Evolutionary conservation across 1,140 invertebrate species (phyloP).

Genomic region (Tenebrio molitor): DNA sequence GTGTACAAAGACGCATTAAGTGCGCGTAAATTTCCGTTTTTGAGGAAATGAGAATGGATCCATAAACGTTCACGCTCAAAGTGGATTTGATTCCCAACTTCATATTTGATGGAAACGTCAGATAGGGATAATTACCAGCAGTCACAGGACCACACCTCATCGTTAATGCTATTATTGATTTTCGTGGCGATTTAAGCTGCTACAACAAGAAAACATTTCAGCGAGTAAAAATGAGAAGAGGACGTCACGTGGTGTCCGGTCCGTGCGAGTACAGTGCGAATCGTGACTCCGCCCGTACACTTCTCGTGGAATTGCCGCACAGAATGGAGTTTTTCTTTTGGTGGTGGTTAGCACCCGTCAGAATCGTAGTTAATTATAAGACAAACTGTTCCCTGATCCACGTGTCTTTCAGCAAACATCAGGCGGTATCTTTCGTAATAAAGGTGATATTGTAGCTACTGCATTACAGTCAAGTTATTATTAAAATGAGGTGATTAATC

Average conservation of each 20-base stretch:
- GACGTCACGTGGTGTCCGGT: no score
- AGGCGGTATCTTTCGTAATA: slow-evolving; percentile 52
- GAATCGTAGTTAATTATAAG: slow-evolving; percentile 49
- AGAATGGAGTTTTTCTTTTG: no score
- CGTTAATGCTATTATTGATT: slow-evolving; percentile 16
- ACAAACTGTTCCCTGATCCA: slow-evolving; percentile 51
- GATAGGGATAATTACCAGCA: slow-evolving; percentile 11
- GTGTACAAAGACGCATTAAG: neutral
- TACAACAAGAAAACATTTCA: no score
- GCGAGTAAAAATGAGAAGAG: neutral
- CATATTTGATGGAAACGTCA: slow-evolving; percentile 4
- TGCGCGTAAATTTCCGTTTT: neutral
- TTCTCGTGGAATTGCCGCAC: no score
- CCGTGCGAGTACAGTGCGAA: no score
- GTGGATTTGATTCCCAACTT: slow-evolving; percentile 1
- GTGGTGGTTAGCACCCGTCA: no score
- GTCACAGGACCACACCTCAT: slow-evolving; percentile 10
- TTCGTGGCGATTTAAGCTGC: neutral
- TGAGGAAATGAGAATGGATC: neutral
- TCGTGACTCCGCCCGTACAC: no score
- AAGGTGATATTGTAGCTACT: slow-evolving; percentile 58
- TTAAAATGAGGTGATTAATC: slow-evolving; percentile 58
- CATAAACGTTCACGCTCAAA: neutral
- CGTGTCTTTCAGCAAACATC: slow-evolving; percentile 52
- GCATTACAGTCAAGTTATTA: slow-evolving; percentile 57